Evolutionary conservation across 1,140 invertebrate species (phyloP), one percentile per base, ranked within the genome.

Genomic region (Tyrophagus putrescentiae): DNA sequence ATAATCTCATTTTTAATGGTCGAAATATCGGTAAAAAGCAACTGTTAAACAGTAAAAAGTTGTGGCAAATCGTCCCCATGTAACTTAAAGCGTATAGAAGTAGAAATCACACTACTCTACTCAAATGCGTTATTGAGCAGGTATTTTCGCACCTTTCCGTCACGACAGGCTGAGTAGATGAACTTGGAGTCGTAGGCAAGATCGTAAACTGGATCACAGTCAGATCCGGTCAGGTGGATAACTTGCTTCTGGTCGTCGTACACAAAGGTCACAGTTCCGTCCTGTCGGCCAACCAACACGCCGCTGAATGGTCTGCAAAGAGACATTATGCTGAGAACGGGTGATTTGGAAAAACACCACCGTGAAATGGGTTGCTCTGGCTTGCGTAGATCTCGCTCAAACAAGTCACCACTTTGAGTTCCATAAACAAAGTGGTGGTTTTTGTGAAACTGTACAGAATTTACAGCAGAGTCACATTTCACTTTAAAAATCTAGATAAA

Each of bases 121-220:
- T 25, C 33, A 33, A 44, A 64, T 29, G 32, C 54, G 63, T 60
- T 48, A 62, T 52, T 16, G 1, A 63, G 3, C 60, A 60, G 27
- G 61, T 81, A 81, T 68, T 78, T 79, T 60, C 79, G 70, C 39
- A 81, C 72, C 32, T 67, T 61, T 18, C 72, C 70, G 69, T 81
- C 79, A 61, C 80, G 69, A 63, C 76, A 77, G 1, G 71, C 77
- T 2, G 79, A 75, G 58, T 76, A 77, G 18, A 81, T 69, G 71
- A 75, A 76, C 13, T 65, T 67, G 5, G 72, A 72, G 67, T 80
- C 79, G 56, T 72, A 74, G 3, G 73, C 69, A 33, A 80, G 67
- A 61, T 76, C 74, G 66, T 79, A 75, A 25, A 81, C 75, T 7
- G 79, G 78, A 66, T 85, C 83, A 72, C 77, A 81, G 65, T 84